Evolutionary conservation across 1,140 invertebrate genomes (phyloP), one percentile per base, ranked within the genome.

Genomic region (Drosophila lowei): DNA sequence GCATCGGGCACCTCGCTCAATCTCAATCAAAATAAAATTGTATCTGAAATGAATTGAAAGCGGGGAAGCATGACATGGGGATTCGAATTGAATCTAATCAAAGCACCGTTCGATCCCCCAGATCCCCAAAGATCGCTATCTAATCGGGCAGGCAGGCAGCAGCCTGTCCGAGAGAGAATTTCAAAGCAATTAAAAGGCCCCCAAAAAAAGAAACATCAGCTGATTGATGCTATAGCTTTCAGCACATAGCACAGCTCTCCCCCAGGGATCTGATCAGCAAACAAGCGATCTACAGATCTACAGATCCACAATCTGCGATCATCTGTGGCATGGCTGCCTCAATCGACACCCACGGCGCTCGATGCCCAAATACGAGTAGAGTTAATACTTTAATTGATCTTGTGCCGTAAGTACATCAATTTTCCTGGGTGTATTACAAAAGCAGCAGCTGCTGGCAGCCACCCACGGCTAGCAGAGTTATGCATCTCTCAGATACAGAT

Each of bases 381-480:
- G 79, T 60, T 84, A 84, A 84, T 83, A 84, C 79, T 79, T 79
- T 75, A 84, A 78, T 78, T 71, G 75, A 64, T 73, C 55, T 38
- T 13, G 11, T 68, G 66, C 63, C 64, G 63, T 61, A 74, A 73
- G 79, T 84, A 83, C 60, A 84, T 79, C 56, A 48, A 66, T 83
- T 83, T 56, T 34, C 43, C 60, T 65, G 63, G 47, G 48, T 18
- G 18, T 49, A 5, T 59, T 55, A 38, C 50, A 58, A 60, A 48
- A 62, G 75, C 71, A 79, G 79, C 23, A 25, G 28, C 28, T 30
- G 28, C 28, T 30, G 18, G 48, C 46, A 72, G 68, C 72, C 79
- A 83, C 79, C 79, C 79, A 84, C 74, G 46, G 57, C 16, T 43
- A 62, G 8, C 25, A 18, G 15, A 21, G 41, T 11, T 13, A 49